These are phyloP conservation scores for Apodemia duryi DNA, from an alignment of 2,888 invertebrate genomes.

Conservation along the genomic window DNA sequence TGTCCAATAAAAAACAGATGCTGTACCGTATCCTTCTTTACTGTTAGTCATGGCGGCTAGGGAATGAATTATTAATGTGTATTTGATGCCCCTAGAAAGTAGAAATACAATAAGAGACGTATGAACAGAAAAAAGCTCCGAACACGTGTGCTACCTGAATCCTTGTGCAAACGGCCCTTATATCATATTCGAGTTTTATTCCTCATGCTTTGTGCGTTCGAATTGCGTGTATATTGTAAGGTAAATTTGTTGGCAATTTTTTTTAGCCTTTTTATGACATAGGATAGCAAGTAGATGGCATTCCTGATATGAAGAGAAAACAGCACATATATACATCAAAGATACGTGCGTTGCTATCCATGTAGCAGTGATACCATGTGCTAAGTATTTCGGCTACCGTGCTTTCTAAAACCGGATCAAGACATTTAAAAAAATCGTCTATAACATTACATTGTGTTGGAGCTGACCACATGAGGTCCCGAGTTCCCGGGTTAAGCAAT, in stretches of 20 bases:
- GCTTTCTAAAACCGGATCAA: no score
- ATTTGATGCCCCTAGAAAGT: slow-evolving; percentile 29
- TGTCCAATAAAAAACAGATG: neutral
- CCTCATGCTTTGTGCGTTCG: slow-evolving; percentile 4
- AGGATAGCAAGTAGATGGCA: neutral
- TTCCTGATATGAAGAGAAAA: neutral
- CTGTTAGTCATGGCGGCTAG: no score
- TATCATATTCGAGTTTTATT: slow-evolving; percentile 1
- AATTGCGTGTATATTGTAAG: neutral
- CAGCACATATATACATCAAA: no score
- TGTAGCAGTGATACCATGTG: no score
- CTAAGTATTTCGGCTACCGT: no score
- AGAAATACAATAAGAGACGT: slow-evolving; percentile 23
- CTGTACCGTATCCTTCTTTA: neutral
- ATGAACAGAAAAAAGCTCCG: slow-evolving; percentile 26
- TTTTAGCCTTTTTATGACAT: neutral
- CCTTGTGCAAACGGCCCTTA: slow-evolving; percentile 33
- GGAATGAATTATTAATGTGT: slow-evolving; percentile 10
- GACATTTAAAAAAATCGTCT: no score
- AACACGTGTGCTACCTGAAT: slow-evolving; percentile 43
- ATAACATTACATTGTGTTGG: no score
- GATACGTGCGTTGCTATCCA: no score
- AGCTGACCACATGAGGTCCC: no score
- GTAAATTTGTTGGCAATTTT: slow-evolving; percentile 5
- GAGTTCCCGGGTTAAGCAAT: no score